Base-by-base conservation (phyloP, 2,888 invertebrate species). In the Capitulum mitella region DNA sequence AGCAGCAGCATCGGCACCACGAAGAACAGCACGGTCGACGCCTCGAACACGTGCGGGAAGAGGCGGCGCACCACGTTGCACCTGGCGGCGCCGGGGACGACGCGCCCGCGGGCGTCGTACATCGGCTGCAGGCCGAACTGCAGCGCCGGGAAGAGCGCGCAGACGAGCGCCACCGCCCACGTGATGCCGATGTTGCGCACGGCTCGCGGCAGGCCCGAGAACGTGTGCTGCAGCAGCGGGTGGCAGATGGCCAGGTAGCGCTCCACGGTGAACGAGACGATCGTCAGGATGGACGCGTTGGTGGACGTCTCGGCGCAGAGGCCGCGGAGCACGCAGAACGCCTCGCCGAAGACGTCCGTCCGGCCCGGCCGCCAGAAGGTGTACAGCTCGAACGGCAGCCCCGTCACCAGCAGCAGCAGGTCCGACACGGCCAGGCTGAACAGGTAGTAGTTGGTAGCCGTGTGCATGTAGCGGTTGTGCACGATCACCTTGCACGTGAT, bases 201-300 rank as follows among this genome's bases (percentile, higher is more conserved):
- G 1, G 93, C 94, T 79, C 96, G 89, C 46, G 92, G 92, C 64
- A 95, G 86, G 83, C 93, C 93, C 2, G 94, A 93, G 89, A 93
- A 91, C 5, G 92, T 92, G 85, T 94, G 93, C 2, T 92, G 90
- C 84, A 91, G 88, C 83, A 95, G 93, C 0, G 95, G 95, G 84
- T 93, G 91, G 84, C 93, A 93, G 83, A 94, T 94, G 79, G 94
- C 94, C 58, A 94, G 90, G 85, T 94, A 96, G 81, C 95, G 88
- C 85, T 95, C 95, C 58, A 92, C 89, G 0, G 94, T 95, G 85
- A 95, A 95, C 3, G 94, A 93, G 0, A 94, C 93, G 83, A 95
- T 95, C 22, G 87, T 88, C 54, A 88, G 83, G 2, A 95, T 94
- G 0, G 94, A 94, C 0, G 93, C 93, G 83, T 89, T 88, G 1